Percentiles rank a stretch among this genome's conserved stretches.
Evolutionary conservation across 1,140 invertebrate genomes (phyloP).

Genomic region (Drosophila ambigua): DNA sequence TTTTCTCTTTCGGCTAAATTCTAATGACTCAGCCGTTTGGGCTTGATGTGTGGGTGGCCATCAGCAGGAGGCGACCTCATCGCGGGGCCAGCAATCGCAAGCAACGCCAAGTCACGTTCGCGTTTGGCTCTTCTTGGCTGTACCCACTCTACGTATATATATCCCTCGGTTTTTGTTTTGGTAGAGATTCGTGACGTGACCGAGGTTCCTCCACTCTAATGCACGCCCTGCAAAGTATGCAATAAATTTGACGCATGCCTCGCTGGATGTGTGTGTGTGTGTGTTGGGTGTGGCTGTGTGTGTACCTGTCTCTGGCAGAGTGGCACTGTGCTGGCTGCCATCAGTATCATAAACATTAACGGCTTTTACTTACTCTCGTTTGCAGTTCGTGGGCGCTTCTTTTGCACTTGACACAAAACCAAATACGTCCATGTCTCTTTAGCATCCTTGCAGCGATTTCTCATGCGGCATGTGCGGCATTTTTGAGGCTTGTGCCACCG

Average conservation of each 20-base stretch:
- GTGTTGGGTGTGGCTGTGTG: conserved; percentile 25
- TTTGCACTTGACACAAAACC: conserved; percentile 62
- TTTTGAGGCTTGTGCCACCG: conserved; percentile 20
- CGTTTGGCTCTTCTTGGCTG: conserved; percentile 46
- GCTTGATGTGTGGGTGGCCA: conserved; percentile 39
- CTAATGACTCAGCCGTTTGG: conserved; percentile 56
- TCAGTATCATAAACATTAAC: conserved; percentile 73
- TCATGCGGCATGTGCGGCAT: conserved; percentile 6
- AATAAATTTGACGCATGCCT: conserved; percentile 63
- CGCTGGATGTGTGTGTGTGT: background rate
- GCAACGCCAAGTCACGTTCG: conserved; percentile 55
- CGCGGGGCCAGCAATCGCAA: conserved; percentile 16
- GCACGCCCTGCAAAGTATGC: conserved; percentile 67
- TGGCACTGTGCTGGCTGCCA: conserved; percentile 22
- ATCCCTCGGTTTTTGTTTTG: conserved; percentile 8
- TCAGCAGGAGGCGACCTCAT: conserved; percentile 31
- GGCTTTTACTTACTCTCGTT: conserved; percentile 64
- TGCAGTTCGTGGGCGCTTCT: conserved; percentile 44
- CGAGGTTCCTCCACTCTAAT: conserved; percentile 46
- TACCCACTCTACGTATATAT: background rate
- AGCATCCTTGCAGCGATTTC: conserved; percentile 57
- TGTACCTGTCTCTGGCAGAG: conserved; percentile 27
- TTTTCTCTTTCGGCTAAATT: conserved; percentile 50
- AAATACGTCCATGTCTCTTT: conserved; percentile 41
- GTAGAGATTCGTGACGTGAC: conserved; percentile 41